Base-by-base conservation (phyloP, 2,113 vertebrate species). In the Alligator mississippiensis region DNA sequence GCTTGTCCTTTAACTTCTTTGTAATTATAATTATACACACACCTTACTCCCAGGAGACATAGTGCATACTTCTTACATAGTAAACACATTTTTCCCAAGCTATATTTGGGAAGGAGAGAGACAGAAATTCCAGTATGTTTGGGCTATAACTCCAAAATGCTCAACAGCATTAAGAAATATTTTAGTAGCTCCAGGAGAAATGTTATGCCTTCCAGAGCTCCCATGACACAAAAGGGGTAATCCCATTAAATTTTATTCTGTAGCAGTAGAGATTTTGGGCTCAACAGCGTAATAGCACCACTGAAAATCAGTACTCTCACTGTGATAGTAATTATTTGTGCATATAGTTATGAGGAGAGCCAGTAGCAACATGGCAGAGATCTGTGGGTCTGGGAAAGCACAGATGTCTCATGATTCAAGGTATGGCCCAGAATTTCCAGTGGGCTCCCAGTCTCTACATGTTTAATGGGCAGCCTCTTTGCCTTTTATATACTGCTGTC, bases 391-490 rank as follows among this genome's bases (percentile, higher is more conserved):
- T 14, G 27, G 6, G n/a, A 24, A 21, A 2, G 9, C 92, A 79
- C 59, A 83, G 84, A 77, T 68, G 80, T 55, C 47, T 68, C 60
- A 57, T 57, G 60, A 76, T 85, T 91, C 63, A 55, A 80, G 58
- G 22, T 83, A 80, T 58, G 47, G 63, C 70, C 88, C 88, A 24
- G 47, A 62, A 84, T 93, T 90, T 75, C 82, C 70, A 12, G 38
- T 14, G 2, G 18, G 34, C n/a, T n/a, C 28, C n/a, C 64, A 28
- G 18, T 57, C 21, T 90, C 89, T 54, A n/a, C 19, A 38, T 88
- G 62, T 82, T 88, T 62, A 87, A 83, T 21, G 83, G 77, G 62
- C 82, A 88, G 72, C 82, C 90, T 79, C 28, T 80, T 92, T 96
- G 90, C 88, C 91, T 90, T 95, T 96, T 94, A 66, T 1, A 0